These are phyloP conservation scores for Sebastes schlegelii DNA, from an alignment of 2,113 vertebrate genomes.

Conservation along the genomic window DNA sequence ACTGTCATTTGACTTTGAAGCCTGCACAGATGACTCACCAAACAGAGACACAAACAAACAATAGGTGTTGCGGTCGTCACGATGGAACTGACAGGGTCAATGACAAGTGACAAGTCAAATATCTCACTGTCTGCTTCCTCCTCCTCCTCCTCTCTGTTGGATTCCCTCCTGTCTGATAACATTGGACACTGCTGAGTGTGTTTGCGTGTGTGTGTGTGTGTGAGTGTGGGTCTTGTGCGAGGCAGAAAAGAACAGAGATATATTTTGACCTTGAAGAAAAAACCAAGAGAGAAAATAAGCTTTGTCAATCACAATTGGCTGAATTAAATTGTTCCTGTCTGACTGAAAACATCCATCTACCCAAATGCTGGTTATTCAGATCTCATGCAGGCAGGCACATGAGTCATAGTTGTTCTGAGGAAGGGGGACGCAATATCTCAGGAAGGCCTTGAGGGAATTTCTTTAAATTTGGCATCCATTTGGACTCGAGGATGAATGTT, in stretches of 20 bases:
- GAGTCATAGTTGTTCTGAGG: not conserved
- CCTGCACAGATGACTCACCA: conserved; percentile 25
- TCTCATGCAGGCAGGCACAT: not conserved
- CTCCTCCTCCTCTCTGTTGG: conserved; percentile 1
- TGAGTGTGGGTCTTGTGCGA: not conserved
- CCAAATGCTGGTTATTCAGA: not conserved
- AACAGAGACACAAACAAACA: conserved; percentile 33
- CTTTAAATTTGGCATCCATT: too few species aligned
- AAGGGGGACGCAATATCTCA: too few species aligned
- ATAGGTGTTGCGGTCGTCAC: conserved; percentile 14
- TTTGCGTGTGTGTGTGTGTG: not conserved
- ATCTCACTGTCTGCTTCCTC: conserved; percentile 18
- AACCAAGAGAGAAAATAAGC: not conserved
- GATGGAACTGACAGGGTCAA: conserved; percentile 38
- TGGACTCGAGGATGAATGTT: too few species aligned
- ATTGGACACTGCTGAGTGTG: not conserved
- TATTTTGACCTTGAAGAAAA: conserved; percentile 38
- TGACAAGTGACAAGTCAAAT: conserved; percentile 44
- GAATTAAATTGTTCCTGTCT: not conserved
- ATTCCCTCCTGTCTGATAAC: conserved; percentile 13
- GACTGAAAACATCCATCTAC: not conserved
- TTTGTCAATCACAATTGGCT: not conserved
- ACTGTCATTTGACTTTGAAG: conserved; percentile 31
- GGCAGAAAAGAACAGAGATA: not conserved
- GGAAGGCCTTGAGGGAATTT: too few species aligned